Evolutionary conservation across 2,888 invertebrate genomes (phyloP), one percentile per base, ranked within the genome.

Genomic region (Drosophila affinis): DNA sequence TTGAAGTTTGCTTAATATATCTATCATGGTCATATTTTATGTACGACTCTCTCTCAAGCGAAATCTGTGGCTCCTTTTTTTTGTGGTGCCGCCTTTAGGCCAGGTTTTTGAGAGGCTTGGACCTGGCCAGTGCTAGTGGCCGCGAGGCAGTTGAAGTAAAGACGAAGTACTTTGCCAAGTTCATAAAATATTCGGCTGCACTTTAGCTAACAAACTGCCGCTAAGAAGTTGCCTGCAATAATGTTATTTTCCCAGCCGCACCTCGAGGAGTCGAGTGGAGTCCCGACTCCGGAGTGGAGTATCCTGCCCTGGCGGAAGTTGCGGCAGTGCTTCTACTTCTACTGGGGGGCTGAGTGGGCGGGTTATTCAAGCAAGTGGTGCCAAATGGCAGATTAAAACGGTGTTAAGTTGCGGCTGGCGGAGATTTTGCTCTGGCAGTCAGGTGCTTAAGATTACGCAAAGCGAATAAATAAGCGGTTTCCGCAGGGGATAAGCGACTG

Each of bases 111-210:
- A 32, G 55, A 12, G 75, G 68, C 78, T 57, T 70, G 71, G 75
- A 63, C 78, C 61, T 70, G 71, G 73, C 60, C 65, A 72, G 74
- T 62, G 77, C 75, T 32, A 59, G 59, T 46, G 72, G 48, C 34
- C 48, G n/a, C 34, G 21, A 58, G 58, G 57, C 61, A 59, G 68
- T 59, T 59, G 56, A 75, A 73, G 78, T 78, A 46, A 76, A 85
- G 77, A 82, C 78, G 78, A 78, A 86, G 89, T 80, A 69, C 84
- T 86, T 39, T 77, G 77, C 74, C 82, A 86, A 89, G 73, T 89
- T 87, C 77, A 80, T 87, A 80, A 89, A 89, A 87, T 87, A 87
- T 89, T 89, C 89, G 89, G 78, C 76, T 85, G 89, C 88, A 87
- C 89, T 87, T 89, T 82, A 77, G 74, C 76, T 77, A 69, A 77